Percentiles rank a stretch among this genome's conserved stretches.
Conservation (phyloP, 2,888 invertebrate genomes). For the Scaptodrosophila latifasciaeformis region DNA sequence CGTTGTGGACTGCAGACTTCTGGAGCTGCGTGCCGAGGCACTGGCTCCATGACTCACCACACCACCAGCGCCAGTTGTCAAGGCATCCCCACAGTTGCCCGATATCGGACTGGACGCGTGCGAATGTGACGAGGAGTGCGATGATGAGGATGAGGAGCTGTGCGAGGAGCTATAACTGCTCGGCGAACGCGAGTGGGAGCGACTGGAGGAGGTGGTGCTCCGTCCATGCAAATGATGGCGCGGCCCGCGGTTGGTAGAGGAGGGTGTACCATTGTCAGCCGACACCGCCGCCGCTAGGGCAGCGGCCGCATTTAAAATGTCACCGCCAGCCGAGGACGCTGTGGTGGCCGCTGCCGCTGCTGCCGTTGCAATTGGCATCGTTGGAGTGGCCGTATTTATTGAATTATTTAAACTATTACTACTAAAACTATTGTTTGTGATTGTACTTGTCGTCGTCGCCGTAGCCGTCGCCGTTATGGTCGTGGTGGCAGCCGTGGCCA, state of each 20-base stretch:
- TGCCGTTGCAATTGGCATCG: slow-evolving; percentile 45
- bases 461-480: slow-evolving; percentile 36
- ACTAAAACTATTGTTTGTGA: slow-evolving; percentile 73
- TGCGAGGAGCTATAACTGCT: slow-evolving; percentile 75
- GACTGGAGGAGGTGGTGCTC: slow-evolving; percentile 77
- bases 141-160: slow-evolving; percentile 72
- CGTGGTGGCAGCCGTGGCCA: slow-evolving; percentile 37
- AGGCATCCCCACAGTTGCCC: slow-evolving; percentile 68
- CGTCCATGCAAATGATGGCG: slow-evolving; percentile 72
- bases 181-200: slow-evolving; percentile 77
- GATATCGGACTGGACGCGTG: slow-evolving; percentile 74
- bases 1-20: slow-evolving; percentile 76
- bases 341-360: slow-evolving; percentile 28
- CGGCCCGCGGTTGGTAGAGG: slow-evolving; percentile 35
- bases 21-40: slow-evolving; percentile 44
- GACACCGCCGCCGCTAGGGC: slow-evolving; percentile 53
- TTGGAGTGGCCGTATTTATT: slow-evolving; percentile 62
- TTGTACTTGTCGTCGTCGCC: slow-evolving; percentile 64
- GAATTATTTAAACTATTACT: slow-evolving; percentile 73
- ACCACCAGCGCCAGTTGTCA: slow-evolving; percentile 38
- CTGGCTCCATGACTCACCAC: no score
- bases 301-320: slow-evolving; percentile 71
- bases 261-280: slow-evolving; percentile 35
- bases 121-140: slow-evolving; percentile 72
- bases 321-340: slow-evolving; percentile 24